phyloP scores from a whole-genome alignment of 2,113 vertebrate genomes.

The Rhinopomastus cyanomelas region DNA sequence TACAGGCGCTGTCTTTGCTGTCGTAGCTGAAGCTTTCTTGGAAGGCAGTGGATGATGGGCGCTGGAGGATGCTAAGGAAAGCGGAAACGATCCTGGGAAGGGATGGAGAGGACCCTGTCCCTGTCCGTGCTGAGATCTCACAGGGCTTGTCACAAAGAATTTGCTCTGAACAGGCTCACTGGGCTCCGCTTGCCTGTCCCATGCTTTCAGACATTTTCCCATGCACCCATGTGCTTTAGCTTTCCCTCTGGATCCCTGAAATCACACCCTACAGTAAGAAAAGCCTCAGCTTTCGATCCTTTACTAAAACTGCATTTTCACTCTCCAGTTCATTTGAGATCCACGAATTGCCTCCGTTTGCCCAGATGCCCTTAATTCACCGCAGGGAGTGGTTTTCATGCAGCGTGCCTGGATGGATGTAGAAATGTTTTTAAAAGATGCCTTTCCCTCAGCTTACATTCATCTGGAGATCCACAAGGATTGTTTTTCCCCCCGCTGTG shows the following conservation, averaged over 20 bases:
- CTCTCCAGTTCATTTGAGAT: neutral
- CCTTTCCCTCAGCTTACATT: neutral
- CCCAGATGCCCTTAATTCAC: neutral
- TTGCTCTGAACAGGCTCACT: neutral
- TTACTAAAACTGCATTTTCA: neutral
- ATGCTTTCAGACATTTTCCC: neutral
- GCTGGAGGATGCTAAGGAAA: neutral
- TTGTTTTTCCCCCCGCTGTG: neutral
- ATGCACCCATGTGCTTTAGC: neutral
- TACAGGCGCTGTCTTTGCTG: neutral
- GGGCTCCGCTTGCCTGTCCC: neutral
- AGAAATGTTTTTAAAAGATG: neutral
- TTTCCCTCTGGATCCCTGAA: neutral
- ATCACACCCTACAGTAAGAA: neutral
- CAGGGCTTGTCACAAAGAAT: neutral
- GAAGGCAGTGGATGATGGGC: neutral
- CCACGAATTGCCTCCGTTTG: neutral
- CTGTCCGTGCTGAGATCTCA: neutral
- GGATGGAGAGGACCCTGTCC: neutral
- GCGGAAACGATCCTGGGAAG: neutral
- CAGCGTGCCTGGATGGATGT: accelerated
- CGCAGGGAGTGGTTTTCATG: neutral
- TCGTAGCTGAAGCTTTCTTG: neutral
- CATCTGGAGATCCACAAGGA: neutral
- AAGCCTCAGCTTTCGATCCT: neutral